Base-by-base conservation (phyloP, 2,113 vertebrate genomes). In the Psittacula cyanocephala region DNA sequence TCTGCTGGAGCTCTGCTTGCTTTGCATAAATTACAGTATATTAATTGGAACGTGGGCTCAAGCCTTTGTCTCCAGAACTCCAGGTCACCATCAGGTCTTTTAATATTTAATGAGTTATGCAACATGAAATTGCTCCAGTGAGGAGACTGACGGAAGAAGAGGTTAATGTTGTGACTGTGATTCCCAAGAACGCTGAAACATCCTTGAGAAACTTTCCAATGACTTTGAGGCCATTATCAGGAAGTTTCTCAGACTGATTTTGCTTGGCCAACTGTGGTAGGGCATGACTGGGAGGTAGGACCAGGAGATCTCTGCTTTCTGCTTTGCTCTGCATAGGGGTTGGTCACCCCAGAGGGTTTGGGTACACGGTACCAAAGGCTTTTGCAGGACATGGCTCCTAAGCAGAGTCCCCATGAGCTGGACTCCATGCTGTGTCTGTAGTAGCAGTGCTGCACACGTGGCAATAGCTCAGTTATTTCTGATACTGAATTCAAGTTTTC, bases 131-230 rank as follows among this genome's bases (percentile, higher is more conserved):
- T 50, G 17, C 13, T 90, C 44, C 64, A 43, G 1, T 20, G 53
- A 37, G 55, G 74, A 81, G 43, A 15, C 15, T 49, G 17, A 16
- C 65, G 24, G 53, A 52, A 49, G 35, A 79, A 17, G 17, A 28
- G 59, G 17, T 37, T 27, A 25, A 35, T 7, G 43, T 35, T 59
- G 13, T 47, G 55, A 33, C 19, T 1, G 0, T 27, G 4, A 29
- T 89, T 77, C 31, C 11, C 29, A 65, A 4, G 13, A 75, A 19
- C n/a, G 72, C 18, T 13, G 49, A 49, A 35, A 46, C 25, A 9
- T 2, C 4, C 7, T 2, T 24, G 23, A 49, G 71, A 57, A 65
- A 37, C 2, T 13, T 83, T 39, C n/a, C 46, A 53, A 10, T 3
- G 23, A 19, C 18, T 71, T 55, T 60, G 81, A 78, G 28, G 27